Base-by-base conservation (phyloP, 2,888 invertebrate genomes). In the Sinelater perroti region DNA sequence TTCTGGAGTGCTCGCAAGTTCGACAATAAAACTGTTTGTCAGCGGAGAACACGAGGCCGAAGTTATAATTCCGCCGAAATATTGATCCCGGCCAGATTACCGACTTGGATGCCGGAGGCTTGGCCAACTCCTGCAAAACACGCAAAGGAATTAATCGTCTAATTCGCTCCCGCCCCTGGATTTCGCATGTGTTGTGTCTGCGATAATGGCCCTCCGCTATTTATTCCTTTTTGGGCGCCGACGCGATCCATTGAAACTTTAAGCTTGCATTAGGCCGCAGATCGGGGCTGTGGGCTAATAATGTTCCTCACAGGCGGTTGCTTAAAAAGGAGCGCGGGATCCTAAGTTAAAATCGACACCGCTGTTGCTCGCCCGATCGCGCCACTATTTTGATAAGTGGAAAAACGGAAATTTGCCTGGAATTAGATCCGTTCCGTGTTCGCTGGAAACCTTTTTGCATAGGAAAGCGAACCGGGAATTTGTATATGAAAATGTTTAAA, bases 11-110 rank as follows among this genome's bases (percentile, higher is more conserved):
- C 56, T 60, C 55, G 45, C 57, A 65, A 65, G 63, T 66, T 66
- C 60, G 58, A 62, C 63, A 60, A 65, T 66, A 66, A 65, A 63
- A 61, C 61, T 54, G 62, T 62, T 64, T 61, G 61, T 66, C 64
- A 65, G 63, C 60, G 56, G 60, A 63, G 62, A 60, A 60, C 64
- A 64, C 63, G 62, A 62, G 62, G 64, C 57, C 45, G 26, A 51
- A 53, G 59, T 54, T 55, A 55, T 55, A 58, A 49, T 58, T 58
- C 58, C 53, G 49, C 30, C 33, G 56, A 52, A 56, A 59, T 63
- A 63, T 63, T 59, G 61, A 63, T 63, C 56, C 51, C 45, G 55
- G 33, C 42, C 57, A 56, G 61, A 60, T 63, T 63, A 57, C 61
- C 47, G 55, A 61, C 59, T 61, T 57, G 59, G 56, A 56, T 61